Evolutionary conservation across 2,888 invertebrate genomes (phyloP).

Genomic region (Strigamia crassipes): DNA sequence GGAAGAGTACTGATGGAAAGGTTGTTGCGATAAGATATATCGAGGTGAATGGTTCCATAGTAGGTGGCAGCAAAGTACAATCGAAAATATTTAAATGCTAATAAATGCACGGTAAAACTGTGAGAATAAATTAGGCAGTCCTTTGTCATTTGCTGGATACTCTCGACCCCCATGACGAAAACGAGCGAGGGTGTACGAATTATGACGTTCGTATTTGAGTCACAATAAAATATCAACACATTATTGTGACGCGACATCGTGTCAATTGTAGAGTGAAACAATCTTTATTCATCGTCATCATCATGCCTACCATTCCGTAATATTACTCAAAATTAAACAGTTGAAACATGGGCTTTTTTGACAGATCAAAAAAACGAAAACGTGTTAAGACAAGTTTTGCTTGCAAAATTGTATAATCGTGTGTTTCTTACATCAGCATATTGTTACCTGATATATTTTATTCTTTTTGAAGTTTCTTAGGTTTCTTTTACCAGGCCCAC

Average conservation of each 20-base stretch:
- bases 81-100: not conserved
- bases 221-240: no score
- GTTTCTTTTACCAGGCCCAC: not conserved
- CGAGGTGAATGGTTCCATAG: not conserved
- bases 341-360: not conserved
- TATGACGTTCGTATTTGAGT: no score
- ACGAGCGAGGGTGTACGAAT: no score
- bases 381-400: slow-evolving; percentile 15
- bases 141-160: no score
- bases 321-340: not conserved
- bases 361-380: not conserved
- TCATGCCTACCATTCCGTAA: not conserved
- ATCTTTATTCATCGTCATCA: not conserved
- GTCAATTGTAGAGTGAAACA: not conserved
- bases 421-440: not conserved
- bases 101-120: not conserved
- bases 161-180: no score
- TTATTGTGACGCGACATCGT: not conserved
- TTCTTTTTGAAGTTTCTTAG: not conserved
- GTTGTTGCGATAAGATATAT: not conserved
- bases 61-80: not conserved
- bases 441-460: not conserved
- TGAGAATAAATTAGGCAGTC: not conserved
- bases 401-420: not conserved
- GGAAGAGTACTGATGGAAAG: not conserved